Evolutionary conservation across 64 coral and sea anemone genomes (phyloP).

Genomic region (Astreopora myriophthalma): DNA sequence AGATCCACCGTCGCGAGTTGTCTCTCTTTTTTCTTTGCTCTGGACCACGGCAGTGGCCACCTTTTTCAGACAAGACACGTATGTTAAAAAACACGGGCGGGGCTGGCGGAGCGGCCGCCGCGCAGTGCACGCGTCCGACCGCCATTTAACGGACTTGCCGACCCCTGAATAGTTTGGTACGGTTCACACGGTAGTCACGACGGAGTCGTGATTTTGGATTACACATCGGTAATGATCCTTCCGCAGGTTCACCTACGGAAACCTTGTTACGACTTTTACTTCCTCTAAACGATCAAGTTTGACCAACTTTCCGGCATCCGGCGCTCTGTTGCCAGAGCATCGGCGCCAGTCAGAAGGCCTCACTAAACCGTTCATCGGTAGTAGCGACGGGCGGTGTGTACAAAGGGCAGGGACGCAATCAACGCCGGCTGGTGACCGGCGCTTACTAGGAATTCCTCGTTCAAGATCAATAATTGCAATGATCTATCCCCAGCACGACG

Average conservation of each 20-base stretch:
- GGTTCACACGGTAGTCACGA: background rate
- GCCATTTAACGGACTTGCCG: background rate
- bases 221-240: slow-evolving; percentile 46
- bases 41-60: background rate
- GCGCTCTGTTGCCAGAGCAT: background rate
- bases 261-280: slow-evolving; percentile 81
- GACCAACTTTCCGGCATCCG: slow-evolving; percentile 43
- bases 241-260: slow-evolving; percentile 73
- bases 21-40: background rate
- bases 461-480: slow-evolving; percentile 56
- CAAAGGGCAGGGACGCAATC: slow-evolving; percentile 73
- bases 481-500: slow-evolving; percentile 49
- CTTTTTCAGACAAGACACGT: background rate
- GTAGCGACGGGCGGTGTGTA: slow-evolving; percentile 61
- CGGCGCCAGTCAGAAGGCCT: slow-evolving; percentile 39
- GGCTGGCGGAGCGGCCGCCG: background rate
- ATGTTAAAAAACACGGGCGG: background rate
- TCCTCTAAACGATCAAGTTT: slow-evolving; percentile 58
- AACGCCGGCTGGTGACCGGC: slow-evolving; percentile 67
- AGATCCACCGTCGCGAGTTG: background rate
- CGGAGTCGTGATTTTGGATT: background rate
- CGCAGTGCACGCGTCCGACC: background rate
- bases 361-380: slow-evolving; percentile 70
- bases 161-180: background rate
- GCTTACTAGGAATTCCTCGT: slow-evolving; percentile 75